These are phyloP conservation scores for Anaspis maculata DNA, from an alignment of 2,888 invertebrate genomes.

Conservation along the genomic window DNA sequence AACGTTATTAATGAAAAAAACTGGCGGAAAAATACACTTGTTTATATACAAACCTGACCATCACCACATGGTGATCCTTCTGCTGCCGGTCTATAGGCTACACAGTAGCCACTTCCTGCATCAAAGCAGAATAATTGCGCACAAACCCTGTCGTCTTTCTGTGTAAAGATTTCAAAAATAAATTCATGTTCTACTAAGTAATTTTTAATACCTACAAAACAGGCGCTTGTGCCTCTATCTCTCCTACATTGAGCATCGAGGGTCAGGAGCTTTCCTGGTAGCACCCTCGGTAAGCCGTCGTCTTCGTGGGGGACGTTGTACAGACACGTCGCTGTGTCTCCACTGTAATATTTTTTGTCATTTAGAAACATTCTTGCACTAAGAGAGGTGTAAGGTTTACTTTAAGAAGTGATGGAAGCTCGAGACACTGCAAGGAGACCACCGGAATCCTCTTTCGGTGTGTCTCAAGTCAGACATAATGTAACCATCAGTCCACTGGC, in stretches of 20 bases:
- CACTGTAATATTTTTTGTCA: slow-evolving; percentile 50
- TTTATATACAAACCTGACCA: slow-evolving; percentile 61
- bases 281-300: slow-evolving; percentile 76
- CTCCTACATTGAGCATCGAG: slow-evolving; percentile 89
- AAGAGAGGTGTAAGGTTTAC: slow-evolving; percentile 50
- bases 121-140: slow-evolving; percentile 94
- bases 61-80: slow-evolving; percentile 91
- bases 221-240: slow-evolving; percentile 83
- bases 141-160: slow-evolving; percentile 93
- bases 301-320: slow-evolving; percentile 92
- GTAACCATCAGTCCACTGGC: slow-evolving; percentile 92
- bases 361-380: background rate
- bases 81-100: slow-evolving; percentile 89
- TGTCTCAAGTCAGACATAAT: slow-evolving; percentile 93
- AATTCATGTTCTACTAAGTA: background rate
- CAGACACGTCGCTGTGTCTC: slow-evolving; percentile 88
- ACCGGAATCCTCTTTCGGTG: slow-evolving; percentile 89
- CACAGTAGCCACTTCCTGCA: slow-evolving; percentile 89
- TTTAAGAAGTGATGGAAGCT: slow-evolving; percentile 94
- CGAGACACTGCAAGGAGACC: slow-evolving; percentile 88
- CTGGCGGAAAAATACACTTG: too few species aligned
- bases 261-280: slow-evolving; percentile 82
- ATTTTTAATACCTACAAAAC: slow-evolving; percentile 51
- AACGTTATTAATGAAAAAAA: slow-evolving; percentile 20
- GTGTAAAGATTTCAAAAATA: slow-evolving; percentile 40